phyloP scores from a whole-genome alignment of 1,140 invertebrate genomes.

The Cotesia vestalis region DNA sequence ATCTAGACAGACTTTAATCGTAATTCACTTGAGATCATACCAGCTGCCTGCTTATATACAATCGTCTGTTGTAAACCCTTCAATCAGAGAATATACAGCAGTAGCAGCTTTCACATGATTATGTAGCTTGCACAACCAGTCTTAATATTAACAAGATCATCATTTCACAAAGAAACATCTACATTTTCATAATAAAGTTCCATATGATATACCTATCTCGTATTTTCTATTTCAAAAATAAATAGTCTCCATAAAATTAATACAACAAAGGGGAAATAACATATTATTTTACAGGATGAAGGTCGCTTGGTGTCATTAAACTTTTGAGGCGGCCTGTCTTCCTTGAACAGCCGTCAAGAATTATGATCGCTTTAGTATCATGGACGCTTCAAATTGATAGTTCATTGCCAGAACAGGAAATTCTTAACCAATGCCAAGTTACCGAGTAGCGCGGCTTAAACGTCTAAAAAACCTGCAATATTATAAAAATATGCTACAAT shows the following conservation, averaged over 20 bases:
- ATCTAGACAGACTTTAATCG: constrained; percentile 45
- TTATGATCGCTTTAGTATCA: constrained; percentile 34
- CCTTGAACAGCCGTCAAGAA: constrained; percentile 25
- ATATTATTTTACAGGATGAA: background rate
- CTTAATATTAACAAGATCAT: constrained; percentile 20
- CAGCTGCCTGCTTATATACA: constrained; percentile 42
- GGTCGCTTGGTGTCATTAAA: constrained; percentile 13
- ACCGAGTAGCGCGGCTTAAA: background rate
- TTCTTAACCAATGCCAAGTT: constrained; percentile 22
- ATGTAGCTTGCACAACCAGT: constrained; percentile 38
- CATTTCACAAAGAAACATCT: background rate
- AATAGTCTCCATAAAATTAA: background rate
- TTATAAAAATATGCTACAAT: background rate
- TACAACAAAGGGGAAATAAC: background rate
- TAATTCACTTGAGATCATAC: constrained; percentile 47
- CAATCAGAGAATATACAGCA: constrained; percentile 56
- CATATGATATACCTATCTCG: no score
- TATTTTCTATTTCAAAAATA: background rate
- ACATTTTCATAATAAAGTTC: background rate
- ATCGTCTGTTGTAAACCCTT: constrained; percentile 53
- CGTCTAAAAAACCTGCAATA: constrained; percentile 3
- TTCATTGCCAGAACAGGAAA: constrained; percentile 27
- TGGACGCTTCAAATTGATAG: constrained; percentile 30
- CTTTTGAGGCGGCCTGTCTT: background rate
- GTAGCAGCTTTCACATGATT: constrained; percentile 60